Base-by-base conservation (phyloP, 2,797 vertebrate genomes). In the Manis pentadactyla region DNA sequence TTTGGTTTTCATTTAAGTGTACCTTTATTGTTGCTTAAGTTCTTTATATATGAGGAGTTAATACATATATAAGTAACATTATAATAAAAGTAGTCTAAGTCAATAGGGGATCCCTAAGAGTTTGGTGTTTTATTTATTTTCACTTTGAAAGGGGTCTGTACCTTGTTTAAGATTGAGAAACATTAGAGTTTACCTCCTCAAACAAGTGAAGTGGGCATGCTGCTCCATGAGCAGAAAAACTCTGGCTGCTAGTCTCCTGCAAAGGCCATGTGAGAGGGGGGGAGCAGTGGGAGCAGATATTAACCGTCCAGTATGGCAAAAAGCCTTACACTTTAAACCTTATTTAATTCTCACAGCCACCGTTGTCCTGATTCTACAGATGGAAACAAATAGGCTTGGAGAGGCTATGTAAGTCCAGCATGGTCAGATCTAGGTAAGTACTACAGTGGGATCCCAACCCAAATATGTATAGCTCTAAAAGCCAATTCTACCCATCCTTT, bases 1-100 rank as follows among this genome's bases (percentile, higher is more conserved):
- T 66, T 87, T 87, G n/a, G 6, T 42, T 84, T 78, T 61, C 29
- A 78, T 78, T 78, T 93, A 87, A 78, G 83, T 79, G 64, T 88
- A 78, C 53, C 49, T 78, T 83, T 46, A 73, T 46, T 63, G 34
- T 71, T 94, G 53, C 64, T 25, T 77, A 37, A 73, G 55, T 87
- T 91, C 12, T 73, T 42, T 68, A 63, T 73, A 69, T 37, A 5
- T 25, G 81, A 75, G 15, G 25, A 83, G 23, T 42, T 78, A 87
- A 94, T 77, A 83, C 5, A 19, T 31, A 85, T 31, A 69, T 42
- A 95, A 69, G 69, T 82, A 77, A 34, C 18, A 82, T 34, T 87
- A 53, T 61, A 42, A 66, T 77, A 93, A 83, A 75, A 93, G 51
- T 57, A 34, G 15, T 93, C 37, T 51, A 34, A 53, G n/a, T 59